Evolutionary conservation across 2,888 invertebrate species (phyloP).

Genomic region (Xanthia icteritia): DNA sequence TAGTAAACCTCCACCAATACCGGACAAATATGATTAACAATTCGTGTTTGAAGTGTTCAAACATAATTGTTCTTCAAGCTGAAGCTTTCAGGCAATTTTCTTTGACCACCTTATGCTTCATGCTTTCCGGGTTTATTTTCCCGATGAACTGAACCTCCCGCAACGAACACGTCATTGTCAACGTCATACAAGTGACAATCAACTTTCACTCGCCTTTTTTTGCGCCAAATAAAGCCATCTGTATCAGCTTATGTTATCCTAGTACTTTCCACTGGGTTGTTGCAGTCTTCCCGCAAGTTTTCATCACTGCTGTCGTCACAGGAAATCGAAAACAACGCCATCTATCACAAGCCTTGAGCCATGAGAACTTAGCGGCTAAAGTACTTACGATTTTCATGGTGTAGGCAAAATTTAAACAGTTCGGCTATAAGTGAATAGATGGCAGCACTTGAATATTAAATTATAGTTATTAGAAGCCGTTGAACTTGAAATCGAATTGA

Average conservation of each 20-base stretch:
- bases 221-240: not conserved
- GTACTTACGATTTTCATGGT: not conserved
- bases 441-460: conserved; percentile 5
- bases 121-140: conserved; percentile 9
- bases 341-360: not conserved
- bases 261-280: conserved; percentile 34
- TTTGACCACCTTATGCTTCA: not conserved
- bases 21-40: not conserved
- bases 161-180: conserved; percentile 26
- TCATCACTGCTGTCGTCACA: conserved; percentile 8
- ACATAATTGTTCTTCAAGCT: not conserved
- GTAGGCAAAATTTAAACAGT: not conserved
- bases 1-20: not conserved
- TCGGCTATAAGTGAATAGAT: not conserved
- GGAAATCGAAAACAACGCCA: conserved; percentile 26
- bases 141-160: conserved; percentile 7
- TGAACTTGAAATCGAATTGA: not conserved
- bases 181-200: conserved; percentile 10
- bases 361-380: not conserved
- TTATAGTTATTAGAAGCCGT: not conserved
- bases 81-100: not conserved
- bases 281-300: conserved; percentile 19
- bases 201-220: conserved; percentile 13
- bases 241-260: conserved; percentile 20
- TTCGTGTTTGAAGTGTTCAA: not conserved